These are phyloP conservation scores for Rutilus rutilus DNA, from an alignment of 2,113 vertebrate genomes.

Conservation along the genomic window DNA sequence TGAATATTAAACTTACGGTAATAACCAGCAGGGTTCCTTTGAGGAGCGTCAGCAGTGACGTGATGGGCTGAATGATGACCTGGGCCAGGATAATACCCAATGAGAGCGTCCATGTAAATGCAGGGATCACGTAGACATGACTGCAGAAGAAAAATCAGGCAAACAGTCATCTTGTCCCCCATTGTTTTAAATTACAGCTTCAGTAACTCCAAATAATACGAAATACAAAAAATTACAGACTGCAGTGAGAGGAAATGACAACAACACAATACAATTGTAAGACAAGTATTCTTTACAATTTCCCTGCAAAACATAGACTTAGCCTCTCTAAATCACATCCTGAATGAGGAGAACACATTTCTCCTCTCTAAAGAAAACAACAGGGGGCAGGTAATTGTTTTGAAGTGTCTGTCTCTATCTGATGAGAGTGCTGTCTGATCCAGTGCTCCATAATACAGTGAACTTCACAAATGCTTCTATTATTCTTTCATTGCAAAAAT, in stretches of 20 bases:
- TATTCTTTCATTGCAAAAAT: background rate
- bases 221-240: conserved; percentile 31
- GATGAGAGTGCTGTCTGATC: background rate
- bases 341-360: conserved; percentile 25
- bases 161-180: background rate
- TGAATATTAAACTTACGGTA: conserved; percentile 64
- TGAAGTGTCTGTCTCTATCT: conserved; percentile 33
- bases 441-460: background rate
- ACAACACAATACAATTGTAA: conserved; percentile 16
- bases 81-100: conserved; percentile 72
- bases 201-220: conserved; percentile 40
- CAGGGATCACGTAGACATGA: conserved; percentile 72
- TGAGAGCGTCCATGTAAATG: conserved; percentile 74
- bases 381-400: conserved; percentile 42
- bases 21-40: conserved; percentile 75
- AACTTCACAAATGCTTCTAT: background rate
- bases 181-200: conserved; percentile 35
- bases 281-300: conserved; percentile 27
- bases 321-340: background rate
- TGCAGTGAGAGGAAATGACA: conserved; percentile 16
- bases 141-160: conserved; percentile 58
- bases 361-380: conserved; percentile 3
- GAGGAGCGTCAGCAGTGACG: conserved; percentile 72
- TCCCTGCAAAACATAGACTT: conserved; percentile 13
- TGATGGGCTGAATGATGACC: conserved; percentile 73